Base-by-base conservation (phyloP, 1,140 invertebrate species). In the Caerostris darwini region DNA sequence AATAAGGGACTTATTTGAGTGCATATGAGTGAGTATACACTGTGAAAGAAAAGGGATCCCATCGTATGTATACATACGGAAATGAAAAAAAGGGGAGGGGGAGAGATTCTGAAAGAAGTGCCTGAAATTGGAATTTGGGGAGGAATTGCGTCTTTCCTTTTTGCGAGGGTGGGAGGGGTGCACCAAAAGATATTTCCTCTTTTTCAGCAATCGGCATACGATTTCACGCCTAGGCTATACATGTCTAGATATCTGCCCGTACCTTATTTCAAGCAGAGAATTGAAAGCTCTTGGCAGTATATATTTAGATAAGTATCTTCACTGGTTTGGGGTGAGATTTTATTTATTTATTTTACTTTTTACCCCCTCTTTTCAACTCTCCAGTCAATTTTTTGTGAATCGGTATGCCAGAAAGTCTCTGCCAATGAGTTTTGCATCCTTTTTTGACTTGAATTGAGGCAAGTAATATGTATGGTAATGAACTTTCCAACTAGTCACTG, bases 151-250 rank as follows among this genome's bases (percentile, higher is more conserved):
- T 77, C 71, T 77, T 77, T 34, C 71, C 71, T 50, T 12, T 64
- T 64, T 14, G 61, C 3, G 10, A 34, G 71, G 19, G 19, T 19
- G 34, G 14, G 71, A 53, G 53, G 56, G 57, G 83, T n/a, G 19
- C 54, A 10, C 19, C 56, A 54, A 57, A 85, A 59, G 83, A 85
- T 85, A 85, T 85, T 85, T 85, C 83, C 83, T 34, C 57, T 58
- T 56, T 59, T 85, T 85, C 54, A 57, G 19, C 83, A 85, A 85
- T 85, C 83, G 83, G 83, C 54, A 85, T 85, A 85, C 83, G 57
- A 85, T 85, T 85, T 85, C 83, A 85, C 83, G 83, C 83, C 83
- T 85, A 85, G 83, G 58, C 58, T 85, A 85, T 85, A 85, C 83
- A 85, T 85, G 83, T 85, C 57, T 57, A 59, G 83, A 85, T 85